Evolutionary conservation across 2,797 vertebrate genomes (phyloP).

Genomic region (Triplophysa yarkandensis): DNA sequence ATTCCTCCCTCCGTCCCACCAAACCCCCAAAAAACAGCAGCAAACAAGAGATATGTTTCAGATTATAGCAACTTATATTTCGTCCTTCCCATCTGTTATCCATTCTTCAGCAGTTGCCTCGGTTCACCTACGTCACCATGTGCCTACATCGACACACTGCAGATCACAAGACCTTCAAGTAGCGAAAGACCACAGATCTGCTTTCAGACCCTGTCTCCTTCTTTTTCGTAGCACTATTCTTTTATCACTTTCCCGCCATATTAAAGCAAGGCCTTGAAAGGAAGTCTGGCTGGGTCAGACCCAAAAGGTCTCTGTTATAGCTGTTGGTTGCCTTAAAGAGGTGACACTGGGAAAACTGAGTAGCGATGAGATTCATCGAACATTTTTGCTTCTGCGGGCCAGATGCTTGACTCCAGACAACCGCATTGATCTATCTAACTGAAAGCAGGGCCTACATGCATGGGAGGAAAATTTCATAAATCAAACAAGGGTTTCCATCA

Average conservation of each 20-base stretch:
- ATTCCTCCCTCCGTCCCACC: background rate
- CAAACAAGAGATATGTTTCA: background rate
- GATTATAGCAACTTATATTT: background rate
- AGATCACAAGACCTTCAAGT: constrained; percentile 24
- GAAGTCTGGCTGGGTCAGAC: background rate
- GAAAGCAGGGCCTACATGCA: constrained; percentile 24
- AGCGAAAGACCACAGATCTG: constrained; percentile 1
- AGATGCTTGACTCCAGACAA: constrained; percentile 20
- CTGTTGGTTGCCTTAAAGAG: constrained; percentile 32
- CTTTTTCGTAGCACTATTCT: background rate
- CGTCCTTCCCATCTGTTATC: constrained; percentile 15
- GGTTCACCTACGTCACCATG: constrained; percentile 31
- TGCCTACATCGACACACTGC: constrained; percentile 6
- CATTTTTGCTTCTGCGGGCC: constrained; percentile 26
- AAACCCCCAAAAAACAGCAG: constrained; percentile 5
- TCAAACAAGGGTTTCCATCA: constrained; percentile 18
- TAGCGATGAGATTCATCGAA: constrained; percentile 34
- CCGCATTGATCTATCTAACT: constrained; percentile 26
- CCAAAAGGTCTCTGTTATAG: constrained; percentile 6
- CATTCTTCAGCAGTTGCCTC: constrained; percentile 20
- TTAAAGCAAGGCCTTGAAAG: constrained; percentile 32
- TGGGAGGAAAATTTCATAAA: constrained; percentile 17
- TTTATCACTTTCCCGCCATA: constrained; percentile 11
- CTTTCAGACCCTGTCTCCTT: background rate
- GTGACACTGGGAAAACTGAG: constrained; percentile 37